Conservation (phyloP, 2,888 invertebrate species). For the Scaptomyza caliginosa region DNA sequence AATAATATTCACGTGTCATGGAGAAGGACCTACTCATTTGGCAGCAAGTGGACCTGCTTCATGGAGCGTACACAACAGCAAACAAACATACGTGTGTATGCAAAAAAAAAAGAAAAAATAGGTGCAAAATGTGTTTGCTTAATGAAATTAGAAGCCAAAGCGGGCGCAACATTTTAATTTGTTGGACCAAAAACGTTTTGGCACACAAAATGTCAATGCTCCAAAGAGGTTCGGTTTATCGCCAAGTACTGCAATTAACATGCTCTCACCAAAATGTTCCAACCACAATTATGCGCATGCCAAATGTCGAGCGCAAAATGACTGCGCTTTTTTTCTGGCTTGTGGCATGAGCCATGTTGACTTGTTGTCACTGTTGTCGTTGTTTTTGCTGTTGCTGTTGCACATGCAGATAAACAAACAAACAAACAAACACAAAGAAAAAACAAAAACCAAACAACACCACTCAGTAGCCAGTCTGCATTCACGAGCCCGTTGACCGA, state of each 20-base stretch:
- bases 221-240: neutral
- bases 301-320: slow-evolving; percentile 44
- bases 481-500: slow-evolving; percentile 12
- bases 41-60: slow-evolving; percentile 10
- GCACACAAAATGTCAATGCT: slow-evolving; percentile 36
- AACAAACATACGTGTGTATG: slow-evolving; percentile 9
- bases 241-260: slow-evolving; percentile 50
- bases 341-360: slow-evolving; percentile 29
- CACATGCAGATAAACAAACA: slow-evolving; percentile 46
- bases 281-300: slow-evolving; percentile 57
- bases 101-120: neutral
- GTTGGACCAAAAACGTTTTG: slow-evolving; percentile 41
- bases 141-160: slow-evolving; percentile 61
- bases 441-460: neutral
- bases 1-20: slow-evolving; percentile 66
- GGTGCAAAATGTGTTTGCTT: slow-evolving; percentile 52
- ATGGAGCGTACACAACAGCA: slow-evolving; percentile 19
- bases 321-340: slow-evolving; percentile 43
- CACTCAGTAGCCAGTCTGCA: neutral
- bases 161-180: slow-evolving; percentile 36
- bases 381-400: slow-evolving; percentile 25
- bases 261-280: slow-evolving; percentile 49
- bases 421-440: neutral
- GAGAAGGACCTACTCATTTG: slow-evolving; percentile 14
- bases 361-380: slow-evolving; percentile 21